Evolutionary conservation across 2,888 invertebrate species (phyloP).

Genomic region (Lucinisca nassula): DNA sequence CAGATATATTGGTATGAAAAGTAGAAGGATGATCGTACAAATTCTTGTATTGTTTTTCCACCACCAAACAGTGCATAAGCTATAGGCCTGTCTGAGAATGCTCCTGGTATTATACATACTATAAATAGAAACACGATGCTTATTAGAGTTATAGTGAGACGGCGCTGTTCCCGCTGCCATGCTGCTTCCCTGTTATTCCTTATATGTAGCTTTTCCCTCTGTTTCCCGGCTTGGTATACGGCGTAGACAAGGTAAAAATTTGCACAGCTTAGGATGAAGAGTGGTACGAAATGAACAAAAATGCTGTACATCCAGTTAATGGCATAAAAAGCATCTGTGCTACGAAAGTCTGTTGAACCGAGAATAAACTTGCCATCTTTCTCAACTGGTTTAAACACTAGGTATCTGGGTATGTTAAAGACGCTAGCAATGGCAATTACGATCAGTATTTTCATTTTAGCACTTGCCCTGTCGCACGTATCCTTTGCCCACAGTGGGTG

Average conservation of each 20-base stretch:
- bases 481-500: conserved; percentile 84
- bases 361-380: conserved; percentile 46
- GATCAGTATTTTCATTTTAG: conserved; percentile 78
- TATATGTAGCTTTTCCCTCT: conserved; percentile 74
- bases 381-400: conserved; percentile 71
- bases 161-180: conserved; percentile 82
- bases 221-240: conserved; percentile 77
- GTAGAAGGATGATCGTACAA: conserved; percentile 75
- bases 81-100: conserved; percentile 82
- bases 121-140: conserved; percentile 84
- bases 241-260: conserved; percentile 82
- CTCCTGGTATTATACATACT: conserved; percentile 84
- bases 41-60: conserved; percentile 57
- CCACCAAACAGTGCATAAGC: conserved; percentile 80
- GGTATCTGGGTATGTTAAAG: conserved; percentile 83
- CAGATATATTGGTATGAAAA: conserved; percentile 74
- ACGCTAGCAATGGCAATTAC: conserved; percentile 74
- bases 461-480: conserved; percentile 81
- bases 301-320: conserved; percentile 82
- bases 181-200: conserved; percentile 77
- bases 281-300: conserved; percentile 80
- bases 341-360: conserved; percentile 75
- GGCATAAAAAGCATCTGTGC: conserved; percentile 60
- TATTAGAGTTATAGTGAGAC: conserved; percentile 84
- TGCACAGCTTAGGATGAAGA: conserved; percentile 75